Conservation (phyloP, 2,888 invertebrate species). For the Meghimatium bilineatum region DNA sequence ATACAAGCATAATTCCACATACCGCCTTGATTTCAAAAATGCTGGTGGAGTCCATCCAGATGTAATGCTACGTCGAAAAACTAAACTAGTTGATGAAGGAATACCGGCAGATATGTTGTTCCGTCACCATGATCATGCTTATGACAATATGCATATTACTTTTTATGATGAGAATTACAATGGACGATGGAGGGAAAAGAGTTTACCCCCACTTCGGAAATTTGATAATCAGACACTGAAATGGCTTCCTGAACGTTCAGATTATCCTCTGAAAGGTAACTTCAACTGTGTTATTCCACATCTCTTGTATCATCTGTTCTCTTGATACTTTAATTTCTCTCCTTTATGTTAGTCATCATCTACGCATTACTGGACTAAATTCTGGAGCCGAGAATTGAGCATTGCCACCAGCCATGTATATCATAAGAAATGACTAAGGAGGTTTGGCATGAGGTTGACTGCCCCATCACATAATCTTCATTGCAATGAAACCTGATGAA, state of each 20-base stretch:
- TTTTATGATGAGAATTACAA: conserved; percentile 76
- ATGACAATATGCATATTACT: conserved; percentile 73
- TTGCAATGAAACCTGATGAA: too few species aligned
- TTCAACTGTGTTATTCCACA: background rate
- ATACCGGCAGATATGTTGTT: conserved; percentile 70
- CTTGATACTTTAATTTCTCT: background rate
- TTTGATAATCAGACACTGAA: conserved; percentile 73
- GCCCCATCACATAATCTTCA: too few species aligned
- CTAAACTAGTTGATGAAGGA: conserved; percentile 69
- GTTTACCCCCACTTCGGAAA: conserved; percentile 66
- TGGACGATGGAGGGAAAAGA: conserved; percentile 66
- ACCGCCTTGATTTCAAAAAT: conserved; percentile 71
- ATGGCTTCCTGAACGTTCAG: conserved; percentile 75
- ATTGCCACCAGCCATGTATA: too few species aligned
- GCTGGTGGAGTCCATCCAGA: conserved; percentile 68
- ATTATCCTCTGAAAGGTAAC: conserved; percentile 74
- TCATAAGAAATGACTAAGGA: too few species aligned
- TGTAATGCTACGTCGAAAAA: conserved; percentile 69
- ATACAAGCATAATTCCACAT: conserved; percentile 70
- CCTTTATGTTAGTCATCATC: too few species aligned
- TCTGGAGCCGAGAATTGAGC: too few species aligned
- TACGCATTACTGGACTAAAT: too few species aligned
- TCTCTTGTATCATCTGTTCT: background rate
- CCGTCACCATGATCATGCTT: conserved; percentile 74
- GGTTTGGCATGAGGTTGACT: too few species aligned